Base-by-base conservation (phyloP, 2,888 invertebrate genomes). In the Penaeus monodon region DNA sequence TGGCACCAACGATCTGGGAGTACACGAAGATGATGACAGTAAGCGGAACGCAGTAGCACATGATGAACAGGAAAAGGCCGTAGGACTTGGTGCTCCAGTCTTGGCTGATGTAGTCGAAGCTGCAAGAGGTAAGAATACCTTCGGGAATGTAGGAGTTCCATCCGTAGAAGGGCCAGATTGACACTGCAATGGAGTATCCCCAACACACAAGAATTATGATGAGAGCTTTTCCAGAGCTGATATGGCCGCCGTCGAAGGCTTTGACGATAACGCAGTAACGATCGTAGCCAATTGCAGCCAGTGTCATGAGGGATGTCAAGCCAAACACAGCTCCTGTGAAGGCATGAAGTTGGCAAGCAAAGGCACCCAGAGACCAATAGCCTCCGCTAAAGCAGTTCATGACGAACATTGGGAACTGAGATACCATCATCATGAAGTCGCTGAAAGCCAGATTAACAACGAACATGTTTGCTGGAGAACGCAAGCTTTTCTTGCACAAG, bases 361-460 rank as follows among this genome's bases (percentile, higher is more conserved):
- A 89, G 14, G 91, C 90, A 65, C 90, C 92, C 92, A 92, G 78
- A 90, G 91, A 88, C 92, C 92, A 91, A 84, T 89, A 88, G 92
- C 90, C 88, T 29, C 90, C 90, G 44, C 82, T 49, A 33, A 91
- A 90, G 14, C 90, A 91, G 92, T 96, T 97, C 90, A 96, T 94
- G 81, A 96, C 95, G 95, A 97, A 96, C 90, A 96, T 94, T 81
- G 96, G 96, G 91, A 96, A 94, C 96, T 96, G 96, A 91, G 93
- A 93, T 91, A 95, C 93, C 97, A 97, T 97, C 96, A 97, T 97
- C 90, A 95, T 94, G 92, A 97, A 96, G 92, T 97, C 97, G 85
- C 97, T 97, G 92, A 98, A 95, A 66, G 98, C 98, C 91, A 98
- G 94, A 93, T 98, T 98, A 89, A 98, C 95, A 88, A 98, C 96